Evolutionary conservation across 2,888 invertebrate species (phyloP).

Genomic region (Boloria euphrosyne): DNA sequence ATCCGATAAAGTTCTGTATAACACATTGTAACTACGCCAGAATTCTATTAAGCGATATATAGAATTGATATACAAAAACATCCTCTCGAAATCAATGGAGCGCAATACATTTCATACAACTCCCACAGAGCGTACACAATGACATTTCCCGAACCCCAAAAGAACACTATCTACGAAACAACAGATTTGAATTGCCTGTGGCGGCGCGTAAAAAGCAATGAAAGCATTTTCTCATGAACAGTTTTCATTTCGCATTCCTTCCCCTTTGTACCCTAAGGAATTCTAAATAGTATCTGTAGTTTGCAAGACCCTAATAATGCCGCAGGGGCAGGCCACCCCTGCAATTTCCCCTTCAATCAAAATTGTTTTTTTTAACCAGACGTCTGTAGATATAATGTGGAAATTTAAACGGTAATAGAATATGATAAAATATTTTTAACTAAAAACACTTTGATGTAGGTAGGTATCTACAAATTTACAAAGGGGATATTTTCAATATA

Average conservation of each 20-base stretch:
- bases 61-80: slow-evolving; percentile 37
- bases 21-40: too few species aligned
- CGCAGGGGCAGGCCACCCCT: slow-evolving; percentile 55
- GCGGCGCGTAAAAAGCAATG: slow-evolving; percentile 79
- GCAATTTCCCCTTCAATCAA: slow-evolving; percentile 52
- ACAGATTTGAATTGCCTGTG: slow-evolving; percentile 75
- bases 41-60: background rate
- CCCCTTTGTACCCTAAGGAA: slow-evolving; percentile 74
- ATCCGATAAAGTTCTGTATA: too few species aligned
- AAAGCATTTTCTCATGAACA: slow-evolving; percentile 79
- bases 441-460: slow-evolving; percentile 23
- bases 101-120: slow-evolving; percentile 48
- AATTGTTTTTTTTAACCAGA: slow-evolving; percentile 52
- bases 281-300: slow-evolving; percentile 73
- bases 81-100: slow-evolving; percentile 58
- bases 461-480: slow-evolving; percentile 10
- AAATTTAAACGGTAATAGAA: slow-evolving; percentile 37
- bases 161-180: slow-evolving; percentile 60
- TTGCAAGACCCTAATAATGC: slow-evolving; percentile 65
- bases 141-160: slow-evolving; percentile 55
- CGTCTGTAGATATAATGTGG: slow-evolving; percentile 25
- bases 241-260: slow-evolving; percentile 68
- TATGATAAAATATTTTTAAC: slow-evolving; percentile 28
- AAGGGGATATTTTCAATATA: slow-evolving; percentile 16
- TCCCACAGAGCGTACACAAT: slow-evolving; percentile 65